phyloP scores from a whole-genome alignment of 1,140 invertebrate genomes.

The Aricia agestis region DNA sequence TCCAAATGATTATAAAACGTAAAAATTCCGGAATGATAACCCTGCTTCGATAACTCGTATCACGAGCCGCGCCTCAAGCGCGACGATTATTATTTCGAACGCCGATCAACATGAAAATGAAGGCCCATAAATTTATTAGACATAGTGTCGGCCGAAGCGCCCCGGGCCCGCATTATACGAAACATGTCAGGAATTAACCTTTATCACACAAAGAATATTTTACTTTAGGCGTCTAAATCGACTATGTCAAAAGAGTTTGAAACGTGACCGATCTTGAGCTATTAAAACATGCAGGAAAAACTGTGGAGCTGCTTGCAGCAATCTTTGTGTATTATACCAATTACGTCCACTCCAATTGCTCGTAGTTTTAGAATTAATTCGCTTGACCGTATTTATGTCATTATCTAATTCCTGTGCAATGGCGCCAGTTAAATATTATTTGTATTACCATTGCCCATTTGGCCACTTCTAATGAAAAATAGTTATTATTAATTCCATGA shows the following conservation, averaged over 20 bases:
- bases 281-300: conserved; percentile 27
- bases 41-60: conserved; percentile 31
- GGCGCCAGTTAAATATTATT: conserved; percentile 19
- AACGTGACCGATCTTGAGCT: conserved; percentile 36
- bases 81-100: conserved; percentile 72
- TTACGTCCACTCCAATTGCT: conserved; percentile 21
- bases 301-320: conserved; percentile 22
- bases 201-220: conserved; percentile 63
- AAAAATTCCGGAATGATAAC: conserved; percentile 18
- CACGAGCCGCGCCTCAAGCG: conserved; percentile 58
- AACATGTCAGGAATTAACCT: conserved; percentile 75
- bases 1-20: background rate
- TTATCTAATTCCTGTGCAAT: conserved; percentile 23
- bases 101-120: conserved; percentile 73
- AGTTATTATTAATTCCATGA: too few species aligned
- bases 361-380: conserved; percentile 28
- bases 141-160: conserved; percentile 67
- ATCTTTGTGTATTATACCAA: conserved; percentile 25
- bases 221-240: conserved; percentile 40
- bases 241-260: conserved; percentile 33
- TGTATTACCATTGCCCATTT: background rate
- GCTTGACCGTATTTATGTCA: conserved; percentile 24
- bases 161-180: conserved; percentile 68
- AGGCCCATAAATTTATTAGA: conserved; percentile 75
- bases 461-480: background rate